These are phyloP conservation scores for Protosalanx chinensis DNA, from an alignment of 2,797 vertebrate genomes.

Conservation along the genomic window DNA sequence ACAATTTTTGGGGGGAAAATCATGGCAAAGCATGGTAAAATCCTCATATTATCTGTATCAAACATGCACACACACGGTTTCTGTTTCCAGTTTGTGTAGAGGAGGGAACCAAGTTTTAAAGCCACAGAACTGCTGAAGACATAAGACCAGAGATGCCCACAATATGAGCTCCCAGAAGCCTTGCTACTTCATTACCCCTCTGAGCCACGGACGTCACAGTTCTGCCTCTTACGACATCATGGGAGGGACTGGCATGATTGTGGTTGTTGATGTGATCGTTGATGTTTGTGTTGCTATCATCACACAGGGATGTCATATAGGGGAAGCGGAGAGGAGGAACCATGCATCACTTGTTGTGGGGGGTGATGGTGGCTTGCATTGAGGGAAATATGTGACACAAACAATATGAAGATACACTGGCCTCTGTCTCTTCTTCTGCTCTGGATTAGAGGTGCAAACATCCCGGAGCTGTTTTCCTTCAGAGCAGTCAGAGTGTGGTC, in stretches of 20 bases:
- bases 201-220: not conserved
- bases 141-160: conserved; percentile 10
- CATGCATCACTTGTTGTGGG: not conserved
- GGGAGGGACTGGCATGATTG: not conserved
- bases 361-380: not conserved
- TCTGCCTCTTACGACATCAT: not conserved
- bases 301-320: not conserved
- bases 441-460: conserved; percentile 20
- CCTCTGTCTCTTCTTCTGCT: not conserved
- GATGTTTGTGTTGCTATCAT: not conserved
- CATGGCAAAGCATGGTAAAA: not conserved
- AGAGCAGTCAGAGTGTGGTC: conserved; percentile 29
- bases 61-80: not conserved
- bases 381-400: not conserved
- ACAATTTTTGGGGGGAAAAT: not conserved
- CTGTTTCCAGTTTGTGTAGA: not conserved
- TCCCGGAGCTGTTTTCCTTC: conserved; percentile 28
- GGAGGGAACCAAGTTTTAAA: not conserved
- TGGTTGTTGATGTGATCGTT: not conserved
- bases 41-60: not conserved
- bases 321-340: not conserved
- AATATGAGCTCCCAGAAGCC: conserved; percentile 21
- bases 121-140: not conserved
- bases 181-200: conserved; percentile 24
- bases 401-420: not conserved